Evolutionary conservation across 1,140 invertebrate species (phyloP).

Genomic region (Melanaphis sacchari): DNA sequence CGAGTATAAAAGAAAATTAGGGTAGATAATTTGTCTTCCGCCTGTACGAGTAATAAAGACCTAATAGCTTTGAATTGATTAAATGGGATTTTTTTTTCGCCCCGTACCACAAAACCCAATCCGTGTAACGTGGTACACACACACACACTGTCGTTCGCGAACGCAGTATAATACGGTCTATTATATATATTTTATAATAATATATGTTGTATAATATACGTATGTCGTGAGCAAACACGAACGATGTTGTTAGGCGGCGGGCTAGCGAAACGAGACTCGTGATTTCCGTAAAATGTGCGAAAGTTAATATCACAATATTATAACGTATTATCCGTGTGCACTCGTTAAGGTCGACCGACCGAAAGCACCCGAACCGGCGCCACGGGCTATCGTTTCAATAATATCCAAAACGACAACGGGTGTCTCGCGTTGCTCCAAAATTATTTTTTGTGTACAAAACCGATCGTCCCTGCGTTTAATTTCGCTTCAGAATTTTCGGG

Average conservation of each 20-base stretch:
- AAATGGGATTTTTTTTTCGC: slow-evolving; percentile 47
- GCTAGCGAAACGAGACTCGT: not conserved
- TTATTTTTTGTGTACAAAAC: not conserved
- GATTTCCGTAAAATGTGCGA: not conserved
- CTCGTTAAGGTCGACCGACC: not conserved
- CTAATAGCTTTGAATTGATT: slow-evolving; percentile 57
- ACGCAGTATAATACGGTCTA: not conserved
- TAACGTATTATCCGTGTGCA: not conserved
- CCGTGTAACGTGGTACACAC: not conserved
- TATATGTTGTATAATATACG: not conserved
- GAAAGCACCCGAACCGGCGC: not conserved
- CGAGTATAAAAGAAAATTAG: slow-evolving; percentile 56
- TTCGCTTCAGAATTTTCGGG: too few relatives aligned
- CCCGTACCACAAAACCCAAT: slow-evolving; percentile 46
- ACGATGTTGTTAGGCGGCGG: too few relatives aligned
- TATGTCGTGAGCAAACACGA: not conserved
- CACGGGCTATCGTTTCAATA: too few relatives aligned
- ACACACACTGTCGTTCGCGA: not conserved
- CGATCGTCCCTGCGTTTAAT: too few relatives aligned
- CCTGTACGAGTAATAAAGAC: slow-evolving; percentile 58
- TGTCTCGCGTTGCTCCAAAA: too few relatives aligned
- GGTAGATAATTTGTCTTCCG: slow-evolving; percentile 58
- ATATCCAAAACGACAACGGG: too few relatives aligned
- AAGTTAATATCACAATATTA: not conserved
- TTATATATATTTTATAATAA: not conserved